Conservation (phyloP, 2,113 vertebrate genomes). For the Nibea albiflora region DNA sequence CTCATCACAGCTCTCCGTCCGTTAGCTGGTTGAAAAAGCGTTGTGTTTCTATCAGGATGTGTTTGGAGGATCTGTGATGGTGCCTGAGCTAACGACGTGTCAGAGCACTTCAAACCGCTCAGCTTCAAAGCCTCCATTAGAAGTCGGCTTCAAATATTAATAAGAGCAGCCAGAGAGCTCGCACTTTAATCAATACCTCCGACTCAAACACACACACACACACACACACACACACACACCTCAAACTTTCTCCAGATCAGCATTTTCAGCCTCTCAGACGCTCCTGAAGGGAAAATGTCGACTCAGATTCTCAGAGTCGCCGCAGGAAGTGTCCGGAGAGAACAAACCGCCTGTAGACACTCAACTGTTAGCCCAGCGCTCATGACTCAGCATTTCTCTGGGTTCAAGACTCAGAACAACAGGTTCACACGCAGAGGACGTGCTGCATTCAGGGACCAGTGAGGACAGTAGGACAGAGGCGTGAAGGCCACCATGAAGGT, state of each 20-base stretch:
- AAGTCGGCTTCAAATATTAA: slow-evolving; percentile 68
- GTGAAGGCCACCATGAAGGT: too few species aligned
- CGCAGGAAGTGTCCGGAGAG: not conserved
- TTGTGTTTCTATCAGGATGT: not conserved
- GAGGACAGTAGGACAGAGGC: not conserved
- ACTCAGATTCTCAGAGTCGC: not conserved
- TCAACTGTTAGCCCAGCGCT: not conserved
- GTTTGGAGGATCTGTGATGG: too few species aligned
- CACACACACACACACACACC: slow-evolving; percentile 14
- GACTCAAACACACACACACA: slow-evolving; percentile 15
- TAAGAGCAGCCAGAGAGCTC: slow-evolving; percentile 51
- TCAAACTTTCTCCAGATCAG: not conserved
- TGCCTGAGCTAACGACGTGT: slow-evolving; percentile 23
- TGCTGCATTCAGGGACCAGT: not conserved
- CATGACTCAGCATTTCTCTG: not conserved
- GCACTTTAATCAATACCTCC: slow-evolving; percentile 60
- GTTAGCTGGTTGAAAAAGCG: too few species aligned
- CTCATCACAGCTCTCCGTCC: too few species aligned
- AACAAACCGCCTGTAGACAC: not conserved
- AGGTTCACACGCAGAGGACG: not conserved
- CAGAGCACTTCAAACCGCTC: slow-evolving; percentile 56
- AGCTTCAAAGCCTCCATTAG: slow-evolving; percentile 62
- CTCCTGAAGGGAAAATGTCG: not conserved
- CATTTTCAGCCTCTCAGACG: not conserved
- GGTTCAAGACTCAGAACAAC: not conserved